Base-by-base conservation (phyloP, 2,113 vertebrate genomes). In the Vanacampus margaritifer region DNA sequence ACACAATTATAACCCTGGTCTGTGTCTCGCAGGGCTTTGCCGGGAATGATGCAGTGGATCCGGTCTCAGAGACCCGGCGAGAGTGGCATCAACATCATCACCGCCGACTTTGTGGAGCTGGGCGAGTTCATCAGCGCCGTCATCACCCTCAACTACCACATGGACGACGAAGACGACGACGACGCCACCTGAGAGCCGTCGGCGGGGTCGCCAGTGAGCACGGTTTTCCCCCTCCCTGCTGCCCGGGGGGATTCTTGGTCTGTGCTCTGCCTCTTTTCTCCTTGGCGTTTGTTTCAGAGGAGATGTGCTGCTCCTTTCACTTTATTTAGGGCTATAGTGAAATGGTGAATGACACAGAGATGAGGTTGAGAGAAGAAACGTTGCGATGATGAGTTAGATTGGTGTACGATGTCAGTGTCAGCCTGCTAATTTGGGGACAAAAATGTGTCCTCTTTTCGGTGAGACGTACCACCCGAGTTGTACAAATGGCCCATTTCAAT, bases 1-100 rank as follows among this genome's bases (percentile, higher is more conserved):
- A 32, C 2, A 32, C 28, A 32, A 32, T n/a, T n/a, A n/a, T n/a
- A n/a, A n/a, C 14, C 14, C 14, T 16, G 13, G 43, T 45, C 13
- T 65, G 37, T 23, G 11, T 14, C 86, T 69, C 64, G 12, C 88
- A 99, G 97, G 91, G 96, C 96, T 56, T 93, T 99, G 68, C 96
- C 96, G 0, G 90, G 93, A 63, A 98, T 99, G 96, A 98, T 99
- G 96, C 95, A 98, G 60, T 99, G 96, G 96, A 93, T 99, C 76
- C 91, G 94, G 71, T 92, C 93, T 0, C 97, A 99, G 90, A 93
- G 94, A 67, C 95, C 96, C 0, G 97, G 97, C 35, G 97, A 99
- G 84, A 95, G 93, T 14, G 96, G 97, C 68, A 93, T 98, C 88
- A 98, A 98, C 86, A 96, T 99, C 76, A 93, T 99, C 87, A 99